phyloP scores from a whole-genome alignment of 2,113 vertebrate genomes.

The Amazona vittata region DNA sequence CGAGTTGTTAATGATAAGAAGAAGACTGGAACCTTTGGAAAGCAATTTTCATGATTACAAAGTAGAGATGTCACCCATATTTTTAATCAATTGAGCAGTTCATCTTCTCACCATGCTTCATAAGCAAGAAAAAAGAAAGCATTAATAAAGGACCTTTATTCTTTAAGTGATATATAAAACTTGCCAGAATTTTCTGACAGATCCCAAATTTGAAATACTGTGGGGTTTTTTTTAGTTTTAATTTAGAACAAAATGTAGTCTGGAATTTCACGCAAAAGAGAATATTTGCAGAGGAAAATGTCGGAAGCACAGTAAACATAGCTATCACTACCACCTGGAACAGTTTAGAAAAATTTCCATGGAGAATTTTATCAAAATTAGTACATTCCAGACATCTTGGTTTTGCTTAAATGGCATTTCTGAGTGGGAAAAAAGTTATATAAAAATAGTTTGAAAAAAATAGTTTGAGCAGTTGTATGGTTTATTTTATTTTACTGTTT shows the following conservation, averaged over 20 bases:
- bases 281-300: constrained; percentile 28
- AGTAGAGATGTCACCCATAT: not conserved
- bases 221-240: not conserved
- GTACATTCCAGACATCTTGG: not conserved
- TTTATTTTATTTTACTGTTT: not conserved
- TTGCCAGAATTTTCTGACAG: not conserved
- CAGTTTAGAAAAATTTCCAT: constrained; percentile 23
- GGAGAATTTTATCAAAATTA: constrained; percentile 43
- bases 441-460: not conserved
- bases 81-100: not conserved
- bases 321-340: constrained; percentile 41
- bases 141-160: rapidly evolving
- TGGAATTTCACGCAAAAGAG: constrained; percentile 8
- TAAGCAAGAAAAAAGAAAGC: not conserved
- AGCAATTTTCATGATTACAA: not conserved
- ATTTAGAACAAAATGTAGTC: not conserved
- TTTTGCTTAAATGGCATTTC: constrained; percentile 16
- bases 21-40: not conserved
- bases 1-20: not conserved
- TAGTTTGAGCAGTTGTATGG: not conserved
- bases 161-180: not conserved
- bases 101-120: not conserved
- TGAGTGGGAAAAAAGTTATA: not conserved
- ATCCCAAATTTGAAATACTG: not conserved
- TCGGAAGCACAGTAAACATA: constrained; percentile 12